Percentiles rank a stretch among this genome's conserved stretches.
phyloP scores from a whole-genome alignment of 2,888 invertebrate genomes.

The Dryococelus australis region DNA sequence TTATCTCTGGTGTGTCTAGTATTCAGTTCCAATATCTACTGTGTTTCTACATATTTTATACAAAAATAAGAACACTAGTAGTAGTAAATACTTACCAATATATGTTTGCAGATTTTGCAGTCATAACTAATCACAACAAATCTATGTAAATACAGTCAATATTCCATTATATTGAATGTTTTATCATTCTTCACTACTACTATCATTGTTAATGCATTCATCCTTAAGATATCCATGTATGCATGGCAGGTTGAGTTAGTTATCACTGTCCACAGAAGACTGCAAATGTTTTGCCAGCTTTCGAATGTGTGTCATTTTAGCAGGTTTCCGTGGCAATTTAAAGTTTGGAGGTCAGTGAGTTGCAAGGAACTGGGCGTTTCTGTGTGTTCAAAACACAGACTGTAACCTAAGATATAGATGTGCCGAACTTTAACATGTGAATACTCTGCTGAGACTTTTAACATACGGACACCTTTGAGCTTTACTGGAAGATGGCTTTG shows the following conservation, averaged over 20 bases:
- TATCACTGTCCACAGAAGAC: not conserved
- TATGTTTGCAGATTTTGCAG: too few relatives aligned
- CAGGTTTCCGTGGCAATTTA: slow-evolving; percentile 17
- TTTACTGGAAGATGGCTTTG: not conserved
- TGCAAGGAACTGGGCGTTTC: not conserved
- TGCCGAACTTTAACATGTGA: not conserved
- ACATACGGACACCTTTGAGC: slow-evolving; percentile 23
- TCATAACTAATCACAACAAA: too few relatives aligned
- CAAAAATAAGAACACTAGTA: too few relatives aligned
- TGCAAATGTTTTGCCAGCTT: slow-evolving; percentile 24
- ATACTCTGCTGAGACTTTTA: slow-evolving; percentile 22
- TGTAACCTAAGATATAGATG: not conserved
- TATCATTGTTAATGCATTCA: too few relatives aligned
- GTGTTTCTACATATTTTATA: too few relatives aligned
- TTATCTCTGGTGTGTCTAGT: too few relatives aligned
- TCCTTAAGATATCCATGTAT: too few relatives aligned
- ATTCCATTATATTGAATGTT: too few relatives aligned
- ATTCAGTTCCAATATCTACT: too few relatives aligned
- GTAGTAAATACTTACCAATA: too few relatives aligned
- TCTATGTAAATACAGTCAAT: too few relatives aligned
- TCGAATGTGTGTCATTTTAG: not conserved
- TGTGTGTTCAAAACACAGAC: not conserved
- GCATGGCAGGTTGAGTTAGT: not conserved
- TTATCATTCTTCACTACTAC: too few relatives aligned
- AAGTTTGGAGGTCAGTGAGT: not conserved